Conservation (phyloP, 2,113 vertebrate genomes). For the rat (Rattus norvegicus) region DNA sequence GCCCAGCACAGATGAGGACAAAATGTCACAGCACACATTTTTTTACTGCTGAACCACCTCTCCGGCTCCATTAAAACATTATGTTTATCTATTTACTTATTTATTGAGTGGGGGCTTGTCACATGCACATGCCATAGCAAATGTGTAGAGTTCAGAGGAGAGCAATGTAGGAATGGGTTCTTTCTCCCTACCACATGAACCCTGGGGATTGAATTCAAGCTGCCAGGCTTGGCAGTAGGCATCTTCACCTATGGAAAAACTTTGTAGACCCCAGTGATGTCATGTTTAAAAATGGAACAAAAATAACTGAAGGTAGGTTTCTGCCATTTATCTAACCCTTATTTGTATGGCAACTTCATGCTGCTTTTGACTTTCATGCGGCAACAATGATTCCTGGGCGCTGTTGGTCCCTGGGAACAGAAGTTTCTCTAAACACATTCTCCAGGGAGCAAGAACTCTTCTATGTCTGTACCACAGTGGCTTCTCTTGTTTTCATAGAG, state of each 20-base stretch:
- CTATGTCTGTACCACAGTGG: background rate
- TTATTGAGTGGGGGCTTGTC: background rate
- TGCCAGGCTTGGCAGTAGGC: background rate
- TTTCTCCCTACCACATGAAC: background rate
- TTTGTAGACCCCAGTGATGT: background rate
- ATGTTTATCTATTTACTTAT: background rate
- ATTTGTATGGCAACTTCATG: background rate
- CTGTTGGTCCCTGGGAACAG: background rate
- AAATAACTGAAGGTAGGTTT: background rate
- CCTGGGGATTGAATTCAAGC: background rate
- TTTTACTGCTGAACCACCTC: background rate
- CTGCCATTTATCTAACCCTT: background rate
- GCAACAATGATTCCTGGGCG: background rate
- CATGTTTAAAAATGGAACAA: conserved; percentile 8
- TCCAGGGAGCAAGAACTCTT: background rate
- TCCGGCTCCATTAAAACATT: background rate
- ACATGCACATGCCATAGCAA: too few relatives aligned
- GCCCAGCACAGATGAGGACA: background rate
- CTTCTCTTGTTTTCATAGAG: background rate
- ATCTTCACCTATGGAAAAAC: too few relatives aligned
- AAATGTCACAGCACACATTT: background rate
- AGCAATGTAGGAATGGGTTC: background rate
- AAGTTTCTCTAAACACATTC: background rate
- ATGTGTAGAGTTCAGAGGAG: background rate
- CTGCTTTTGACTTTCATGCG: background rate